Evolutionary conservation across 2,113 vertebrate genomes (phyloP).

Genomic region (Chaetura pelagica): DNA sequence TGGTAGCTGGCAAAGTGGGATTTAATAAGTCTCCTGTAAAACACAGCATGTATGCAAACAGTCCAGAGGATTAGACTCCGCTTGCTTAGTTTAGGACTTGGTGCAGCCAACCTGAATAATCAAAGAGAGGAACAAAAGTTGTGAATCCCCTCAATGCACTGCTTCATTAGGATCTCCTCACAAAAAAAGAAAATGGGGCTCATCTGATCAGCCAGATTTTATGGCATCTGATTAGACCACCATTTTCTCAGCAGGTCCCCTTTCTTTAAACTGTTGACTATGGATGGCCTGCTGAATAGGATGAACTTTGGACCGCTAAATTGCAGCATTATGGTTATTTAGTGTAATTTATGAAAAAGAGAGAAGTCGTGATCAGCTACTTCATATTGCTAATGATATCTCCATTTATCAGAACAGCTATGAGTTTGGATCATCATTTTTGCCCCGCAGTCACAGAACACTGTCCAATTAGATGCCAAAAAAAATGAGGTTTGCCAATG

Average conservation of each 20-base stretch:
- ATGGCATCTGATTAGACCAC: constrained; percentile 97
- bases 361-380: constrained; percentile 82
- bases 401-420: constrained; percentile 81
- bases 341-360: constrained; percentile 92
- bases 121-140: constrained; percentile 88
- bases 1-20: constrained; percentile 61
- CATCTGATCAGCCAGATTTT: constrained; percentile 95
- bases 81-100: constrained; percentile 88
- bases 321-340: constrained; percentile 99
- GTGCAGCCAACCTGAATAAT: constrained; percentile 94
- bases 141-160: constrained; percentile 76
- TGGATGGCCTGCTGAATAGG: constrained; percentile 90
- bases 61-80: constrained; percentile 81
- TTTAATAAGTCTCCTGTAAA: constrained; percentile 75
- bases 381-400: constrained; percentile 83
- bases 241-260: constrained; percentile 98
- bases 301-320: constrained; percentile 95
- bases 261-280: constrained; percentile 98
- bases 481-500: constrained; percentile 41
- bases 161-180: constrained; percentile 93
- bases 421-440: constrained; percentile 73
- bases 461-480: constrained; percentile 68
- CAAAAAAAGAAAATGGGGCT: constrained; percentile 79
- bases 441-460: constrained; percentile 57
- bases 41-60: constrained; percentile 86